Evolutionary conservation across 1,140 invertebrate species (phyloP).

Genomic region (Leptinotarsa defecta): DNA sequence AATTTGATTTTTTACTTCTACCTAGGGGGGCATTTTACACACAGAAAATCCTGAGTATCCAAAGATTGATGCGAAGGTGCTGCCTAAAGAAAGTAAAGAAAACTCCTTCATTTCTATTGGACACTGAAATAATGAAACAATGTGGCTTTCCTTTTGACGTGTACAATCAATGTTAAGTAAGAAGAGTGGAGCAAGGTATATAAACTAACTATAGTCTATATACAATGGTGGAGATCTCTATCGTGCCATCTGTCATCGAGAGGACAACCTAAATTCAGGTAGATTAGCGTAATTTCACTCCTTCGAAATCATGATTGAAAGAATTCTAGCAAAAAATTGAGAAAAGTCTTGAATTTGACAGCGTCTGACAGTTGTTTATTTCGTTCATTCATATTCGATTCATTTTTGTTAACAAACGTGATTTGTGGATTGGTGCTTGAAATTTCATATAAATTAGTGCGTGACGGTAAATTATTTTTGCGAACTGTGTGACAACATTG

Average conservation of each 20-base stretch:
- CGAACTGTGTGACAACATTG: not conserved
- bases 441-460: not conserved
- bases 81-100: no score
- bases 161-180: no score
- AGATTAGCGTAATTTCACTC: not conserved
- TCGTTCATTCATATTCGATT: slow-evolving; percentile 12
- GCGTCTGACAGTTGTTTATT: slow-evolving; percentile 24
- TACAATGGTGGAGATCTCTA: not conserved
- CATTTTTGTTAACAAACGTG: not conserved
- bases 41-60: no score
- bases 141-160: no score
- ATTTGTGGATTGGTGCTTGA: not conserved
- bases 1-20: no score
- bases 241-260: not conserved
- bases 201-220: no score
- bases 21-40: no score
- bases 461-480: not conserved
- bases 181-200: no score
- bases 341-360: not conserved
- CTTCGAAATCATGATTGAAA: not conserved
- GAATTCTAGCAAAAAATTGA: not conserved
- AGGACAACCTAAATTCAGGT: not conserved
- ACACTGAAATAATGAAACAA: no score
- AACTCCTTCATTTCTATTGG: no score
- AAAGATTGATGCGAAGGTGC: no score